Evolutionary conservation across 2,888 invertebrate genomes (phyloP), one percentile per base, ranked within the genome.

Genomic region (Dolichomitus sp.): DNA sequence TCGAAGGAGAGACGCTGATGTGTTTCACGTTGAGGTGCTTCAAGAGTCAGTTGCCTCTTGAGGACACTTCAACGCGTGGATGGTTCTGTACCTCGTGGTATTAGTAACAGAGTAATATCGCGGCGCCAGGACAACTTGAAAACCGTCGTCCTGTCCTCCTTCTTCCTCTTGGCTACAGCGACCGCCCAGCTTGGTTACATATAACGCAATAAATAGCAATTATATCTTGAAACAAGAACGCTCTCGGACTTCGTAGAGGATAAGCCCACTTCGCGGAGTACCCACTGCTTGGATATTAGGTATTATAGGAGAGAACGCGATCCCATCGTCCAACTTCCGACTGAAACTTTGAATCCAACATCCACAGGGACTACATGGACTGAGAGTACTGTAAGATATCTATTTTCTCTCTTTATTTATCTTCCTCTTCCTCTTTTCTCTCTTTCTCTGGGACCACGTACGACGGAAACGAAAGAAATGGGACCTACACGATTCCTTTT

Each of bases 171-270:
- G 45, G 68, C 52, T 57, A 54, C 70, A 52, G 30, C 42, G 57
- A 70, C 14, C 37, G 19, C 19, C n/a, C 27, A 45, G 66, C 52
- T 84, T 80, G 83, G 40, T 57, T 70, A 69, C 52, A 61, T 81
- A 79, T 69, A 78, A 81, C 73, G 87, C 87, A 90, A 90, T 90
- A 89, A 89, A 90, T 88, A 89, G 84, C 89, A 90, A 90, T 90
- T 90, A 90, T 84, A 82, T 80, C 81, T 74, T 80, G 83, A 81
- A 86, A 73, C 84, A 72, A 84, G 85, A 78, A 86, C 72, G 78
- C 73, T 63, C 72, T 48, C 40, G 45, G 76, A 73, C 72, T 76
- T 83, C 54, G 61, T 50, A 17, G 75, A 42, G 42, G 50, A 65
- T 27, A 54, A 74, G 69, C 74, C 63, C 40, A 61, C 83, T 80